Percentiles rank a stretch among this genome's conserved stretches.
Conservation (phyloP, 2,113 vertebrate genomes). For the Aegotheles bennettii region DNA sequence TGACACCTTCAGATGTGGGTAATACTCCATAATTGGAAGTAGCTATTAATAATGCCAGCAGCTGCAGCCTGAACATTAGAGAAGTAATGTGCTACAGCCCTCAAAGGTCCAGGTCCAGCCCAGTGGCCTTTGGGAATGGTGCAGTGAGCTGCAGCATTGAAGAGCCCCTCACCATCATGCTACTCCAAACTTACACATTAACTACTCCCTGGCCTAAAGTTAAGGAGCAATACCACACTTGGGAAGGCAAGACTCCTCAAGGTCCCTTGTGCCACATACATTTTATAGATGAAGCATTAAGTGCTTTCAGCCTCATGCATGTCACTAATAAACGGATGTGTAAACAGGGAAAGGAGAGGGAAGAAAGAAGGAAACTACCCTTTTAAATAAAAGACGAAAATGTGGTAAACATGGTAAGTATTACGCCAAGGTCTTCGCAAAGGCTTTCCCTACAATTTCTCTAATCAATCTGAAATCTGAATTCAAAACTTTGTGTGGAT, state of each 20-base stretch:
- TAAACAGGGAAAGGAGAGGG: slow-evolving; percentile 81
- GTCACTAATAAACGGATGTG: slow-evolving; percentile 77
- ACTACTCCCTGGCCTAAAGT: neutral
- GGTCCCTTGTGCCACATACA: neutral
- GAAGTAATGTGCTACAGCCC: neutral
- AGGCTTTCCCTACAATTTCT: slow-evolving; percentile 62
- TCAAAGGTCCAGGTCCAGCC: neutral
- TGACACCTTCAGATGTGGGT: neutral
- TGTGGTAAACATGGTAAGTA: slow-evolving; percentile 81
- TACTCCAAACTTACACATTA: neutral
- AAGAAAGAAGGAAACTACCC: slow-evolving; percentile 78
- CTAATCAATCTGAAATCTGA: slow-evolving; percentile 65
- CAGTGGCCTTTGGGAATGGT: neutral
- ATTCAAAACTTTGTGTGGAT: slow-evolving; percentile 52
- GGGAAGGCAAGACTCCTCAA: neutral
- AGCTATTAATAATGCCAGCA: neutral
- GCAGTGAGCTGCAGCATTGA: neutral
- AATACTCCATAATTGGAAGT: neutral
- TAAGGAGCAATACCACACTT: neutral
- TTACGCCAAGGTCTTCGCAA: slow-evolving; percentile 26
- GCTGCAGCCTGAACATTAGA: neutral
- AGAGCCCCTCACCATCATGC: neutral
- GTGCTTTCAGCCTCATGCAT: slow-evolving; percentile 46
- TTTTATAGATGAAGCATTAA: slow-evolving; percentile 29
- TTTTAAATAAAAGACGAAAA: slow-evolving; percentile 81